phyloP scores from a whole-genome alignment of 2,797 vertebrate genomes.

The Podarcis lilfordi region DNA sequence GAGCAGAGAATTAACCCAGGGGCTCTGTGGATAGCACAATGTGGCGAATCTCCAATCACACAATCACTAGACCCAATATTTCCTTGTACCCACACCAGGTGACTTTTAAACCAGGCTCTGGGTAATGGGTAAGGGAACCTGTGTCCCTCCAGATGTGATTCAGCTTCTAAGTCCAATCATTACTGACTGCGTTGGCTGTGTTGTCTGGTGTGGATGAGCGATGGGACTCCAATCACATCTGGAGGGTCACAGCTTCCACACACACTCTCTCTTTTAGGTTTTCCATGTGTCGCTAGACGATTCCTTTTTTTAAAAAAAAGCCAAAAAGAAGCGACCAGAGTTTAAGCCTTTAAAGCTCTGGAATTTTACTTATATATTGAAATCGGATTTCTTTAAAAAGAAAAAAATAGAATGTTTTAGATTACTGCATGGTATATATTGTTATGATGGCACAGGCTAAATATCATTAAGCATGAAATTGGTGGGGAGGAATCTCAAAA shows the following conservation, averaged over 20 bases:
- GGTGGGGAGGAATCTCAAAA: background rate
- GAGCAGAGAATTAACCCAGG: background rate
- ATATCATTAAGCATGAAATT: constrained; percentile 2
- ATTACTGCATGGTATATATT: background rate
- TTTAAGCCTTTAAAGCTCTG: background rate
- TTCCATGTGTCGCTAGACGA: background rate
- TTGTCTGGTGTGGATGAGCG: too few species aligned
- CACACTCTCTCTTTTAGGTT: background rate
- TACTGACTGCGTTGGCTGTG: too few species aligned
- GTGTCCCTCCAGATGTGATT: too few species aligned
- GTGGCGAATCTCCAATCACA: too few species aligned
- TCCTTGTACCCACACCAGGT: too few species aligned
- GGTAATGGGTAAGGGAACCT: too few species aligned
- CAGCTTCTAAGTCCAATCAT: too few species aligned
- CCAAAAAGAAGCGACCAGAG: background rate
- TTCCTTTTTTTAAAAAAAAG: background rate
- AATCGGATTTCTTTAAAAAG: background rate
- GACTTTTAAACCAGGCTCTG: background rate
- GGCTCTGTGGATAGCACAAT: background rate
- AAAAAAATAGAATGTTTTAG: background rate
- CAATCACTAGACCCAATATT: too few species aligned
- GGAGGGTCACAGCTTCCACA: too few species aligned
- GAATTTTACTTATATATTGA: background rate
- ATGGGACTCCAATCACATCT: too few species aligned
- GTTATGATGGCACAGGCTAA: background rate